Evolutionary conservation across 2,113 vertebrate genomes (phyloP).

Genomic region (Eulemur rufifrons): DNA sequence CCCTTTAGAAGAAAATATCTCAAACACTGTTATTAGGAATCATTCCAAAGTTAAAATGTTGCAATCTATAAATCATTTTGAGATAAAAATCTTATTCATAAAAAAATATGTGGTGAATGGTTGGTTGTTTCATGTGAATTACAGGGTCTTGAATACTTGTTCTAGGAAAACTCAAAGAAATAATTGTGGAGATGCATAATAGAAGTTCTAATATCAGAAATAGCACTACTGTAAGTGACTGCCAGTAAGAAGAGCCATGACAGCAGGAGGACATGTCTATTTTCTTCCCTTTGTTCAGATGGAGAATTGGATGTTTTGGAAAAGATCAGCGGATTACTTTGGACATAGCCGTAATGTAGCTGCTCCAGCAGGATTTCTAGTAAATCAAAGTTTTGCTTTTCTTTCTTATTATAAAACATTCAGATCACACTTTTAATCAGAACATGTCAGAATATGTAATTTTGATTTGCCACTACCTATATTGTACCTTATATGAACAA

Average conservation of each 20-base stretch:
- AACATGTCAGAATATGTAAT: neutral
- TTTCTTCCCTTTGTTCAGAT: neutral
- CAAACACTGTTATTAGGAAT: neutral
- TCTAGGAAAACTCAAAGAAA: neutral
- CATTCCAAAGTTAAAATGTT: neutral
- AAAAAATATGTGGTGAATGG: neutral
- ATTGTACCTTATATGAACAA: neutral
- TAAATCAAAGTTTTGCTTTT: neutral
- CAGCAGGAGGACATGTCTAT: neutral
- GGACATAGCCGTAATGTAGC: neutral
- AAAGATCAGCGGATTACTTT: neutral
- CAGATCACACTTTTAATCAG: neutral
- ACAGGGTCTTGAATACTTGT: neutral
- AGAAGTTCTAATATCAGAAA: neutral
- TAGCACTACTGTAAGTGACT: neutral
- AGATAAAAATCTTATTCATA: neutral
- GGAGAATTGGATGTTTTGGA: neutral
- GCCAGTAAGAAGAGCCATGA: neutral
- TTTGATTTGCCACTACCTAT: neutral
- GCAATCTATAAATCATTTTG: neutral
- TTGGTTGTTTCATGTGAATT: neutral
- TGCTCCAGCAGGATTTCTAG: neutral
- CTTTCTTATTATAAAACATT: neutral
- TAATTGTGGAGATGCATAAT: neutral
- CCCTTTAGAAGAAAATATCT: neutral